A percentile compares a stretch with the other conserved stretches of the same genome.
Conservation (phyloP, 2,888 invertebrate species). For the Tubulanus polymorphus region DNA sequence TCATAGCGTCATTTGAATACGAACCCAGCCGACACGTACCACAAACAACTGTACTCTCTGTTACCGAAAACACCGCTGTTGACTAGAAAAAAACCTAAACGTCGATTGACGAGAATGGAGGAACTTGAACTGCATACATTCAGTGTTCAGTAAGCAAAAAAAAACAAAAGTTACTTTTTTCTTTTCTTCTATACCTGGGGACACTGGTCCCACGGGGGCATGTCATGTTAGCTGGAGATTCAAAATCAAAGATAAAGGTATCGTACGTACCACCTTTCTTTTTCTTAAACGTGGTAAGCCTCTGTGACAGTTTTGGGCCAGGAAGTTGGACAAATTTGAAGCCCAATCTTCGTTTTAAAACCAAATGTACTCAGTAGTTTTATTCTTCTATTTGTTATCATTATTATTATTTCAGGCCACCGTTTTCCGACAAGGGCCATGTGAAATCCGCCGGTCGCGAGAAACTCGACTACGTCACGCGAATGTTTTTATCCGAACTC, state of each 20-base stretch:
- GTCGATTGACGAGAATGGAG: constrained; percentile 38
- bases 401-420: constrained; percentile 25
- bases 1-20: constrained; percentile 34
- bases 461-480: constrained; percentile 40
- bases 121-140: constrained; percentile 43
- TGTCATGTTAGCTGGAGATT: too few species aligned
- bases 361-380: background rate
- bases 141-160: constrained; percentile 45
- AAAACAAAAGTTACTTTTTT: too few species aligned
- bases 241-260: too few species aligned
- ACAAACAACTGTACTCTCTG: constrained; percentile 41
- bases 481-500: constrained; percentile 44
- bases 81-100: constrained; percentile 27
- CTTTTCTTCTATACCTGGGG: too few species aligned
- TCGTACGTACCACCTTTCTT: too few species aligned
- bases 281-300: too few species aligned
- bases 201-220: too few species aligned
- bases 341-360: too few species aligned
- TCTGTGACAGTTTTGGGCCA: too few species aligned
- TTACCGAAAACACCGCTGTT: constrained; percentile 41
- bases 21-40: constrained; percentile 43
- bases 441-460: constrained; percentile 27
- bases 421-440: constrained; percentile 36
- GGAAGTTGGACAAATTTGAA: too few species aligned
- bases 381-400: background rate